A percentile compares a stretch with the other conserved stretches of the same genome.
These are phyloP conservation scores for Leptodactylus fallax DNA, from an alignment of 2,797 vertebrate species.

Conservation along the genomic window DNA sequence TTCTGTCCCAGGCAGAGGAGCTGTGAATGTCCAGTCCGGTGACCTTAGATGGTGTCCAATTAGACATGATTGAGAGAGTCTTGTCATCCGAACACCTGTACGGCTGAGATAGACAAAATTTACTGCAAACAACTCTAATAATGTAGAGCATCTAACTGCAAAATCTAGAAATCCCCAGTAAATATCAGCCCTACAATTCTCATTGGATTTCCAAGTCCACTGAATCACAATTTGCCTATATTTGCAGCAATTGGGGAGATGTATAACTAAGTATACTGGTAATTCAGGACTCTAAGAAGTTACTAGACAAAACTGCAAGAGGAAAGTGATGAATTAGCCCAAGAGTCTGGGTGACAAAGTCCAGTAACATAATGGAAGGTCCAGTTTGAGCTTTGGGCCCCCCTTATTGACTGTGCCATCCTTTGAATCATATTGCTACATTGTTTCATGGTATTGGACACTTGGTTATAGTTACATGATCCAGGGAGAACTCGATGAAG, in stretches of 20 bases:
- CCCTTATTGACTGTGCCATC: no score
- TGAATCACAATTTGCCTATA: no score
- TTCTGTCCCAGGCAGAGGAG: slow-evolving; percentile 7
- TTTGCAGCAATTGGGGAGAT: no score
- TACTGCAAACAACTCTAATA: background rate
- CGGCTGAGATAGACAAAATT: background rate
- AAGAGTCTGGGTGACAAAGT: no score
- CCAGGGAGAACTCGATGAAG: no score
- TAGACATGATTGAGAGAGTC: slow-evolving; percentile 33
- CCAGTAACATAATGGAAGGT: no score
- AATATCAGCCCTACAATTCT: background rate
- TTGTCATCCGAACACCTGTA: background rate
- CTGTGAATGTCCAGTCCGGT: slow-evolving; percentile 44
- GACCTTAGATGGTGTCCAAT: slow-evolving; percentile 51
- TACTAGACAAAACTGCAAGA: no score
- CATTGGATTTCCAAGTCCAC: background rate
- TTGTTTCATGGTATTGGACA: background rate
- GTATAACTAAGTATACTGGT: no score
- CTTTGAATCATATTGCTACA: background rate
- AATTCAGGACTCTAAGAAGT: no score
- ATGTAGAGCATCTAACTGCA: background rate
- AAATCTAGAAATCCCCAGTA: background rate
- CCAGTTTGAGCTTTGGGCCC: background rate
- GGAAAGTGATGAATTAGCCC: no score
- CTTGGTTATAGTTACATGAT: background rate